phyloP scores from a whole-genome alignment of 2,113 vertebrate genomes.

The Heterocephalus glaber region DNA sequence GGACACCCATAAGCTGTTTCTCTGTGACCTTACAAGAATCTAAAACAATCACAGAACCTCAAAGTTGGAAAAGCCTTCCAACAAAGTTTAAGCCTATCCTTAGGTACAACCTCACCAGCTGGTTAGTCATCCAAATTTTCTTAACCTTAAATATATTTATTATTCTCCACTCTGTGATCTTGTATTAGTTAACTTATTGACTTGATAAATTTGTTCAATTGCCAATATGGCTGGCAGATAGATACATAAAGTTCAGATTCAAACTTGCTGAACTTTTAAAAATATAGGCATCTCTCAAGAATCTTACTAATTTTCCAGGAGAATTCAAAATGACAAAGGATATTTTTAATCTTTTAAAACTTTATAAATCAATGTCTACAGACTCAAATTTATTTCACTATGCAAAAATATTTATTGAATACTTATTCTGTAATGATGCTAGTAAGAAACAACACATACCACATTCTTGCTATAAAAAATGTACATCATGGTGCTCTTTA shows the following conservation, averaged over 20 bases:
- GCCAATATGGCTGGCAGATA: background rate
- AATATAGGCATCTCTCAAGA: background rate
- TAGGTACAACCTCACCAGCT: background rate
- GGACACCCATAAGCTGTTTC: background rate
- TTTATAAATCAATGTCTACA: background rate
- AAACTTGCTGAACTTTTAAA: background rate
- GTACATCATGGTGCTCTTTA: slow-evolving; percentile 32
- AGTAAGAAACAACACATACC: slow-evolving; percentile 44
- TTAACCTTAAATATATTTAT: background rate
- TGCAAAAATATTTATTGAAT: slow-evolving; percentile 10
- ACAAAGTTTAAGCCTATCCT: background rate
- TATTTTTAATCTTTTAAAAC: slow-evolving; percentile 21
- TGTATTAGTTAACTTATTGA: slow-evolving; percentile 5
- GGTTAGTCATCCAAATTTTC: background rate
- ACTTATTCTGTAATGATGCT: background rate
- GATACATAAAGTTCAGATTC: slow-evolving; percentile 20
- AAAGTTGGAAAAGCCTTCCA: slow-evolving; percentile 15
- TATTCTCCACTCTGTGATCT: slow-evolving; percentile 14
- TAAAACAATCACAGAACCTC: background rate
- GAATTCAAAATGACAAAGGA: slow-evolving; percentile 52
- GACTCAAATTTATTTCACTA: slow-evolving; percentile 11
- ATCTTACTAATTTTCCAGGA: background rate
- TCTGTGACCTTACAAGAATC: slow-evolving; percentile 37
- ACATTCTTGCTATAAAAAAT: slow-evolving; percentile 29
- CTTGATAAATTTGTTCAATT: slow-evolving; percentile 45